Evolutionary conservation across 2,888 invertebrate genomes (phyloP).

Genomic region (Tenthredo mesomela): DNA sequence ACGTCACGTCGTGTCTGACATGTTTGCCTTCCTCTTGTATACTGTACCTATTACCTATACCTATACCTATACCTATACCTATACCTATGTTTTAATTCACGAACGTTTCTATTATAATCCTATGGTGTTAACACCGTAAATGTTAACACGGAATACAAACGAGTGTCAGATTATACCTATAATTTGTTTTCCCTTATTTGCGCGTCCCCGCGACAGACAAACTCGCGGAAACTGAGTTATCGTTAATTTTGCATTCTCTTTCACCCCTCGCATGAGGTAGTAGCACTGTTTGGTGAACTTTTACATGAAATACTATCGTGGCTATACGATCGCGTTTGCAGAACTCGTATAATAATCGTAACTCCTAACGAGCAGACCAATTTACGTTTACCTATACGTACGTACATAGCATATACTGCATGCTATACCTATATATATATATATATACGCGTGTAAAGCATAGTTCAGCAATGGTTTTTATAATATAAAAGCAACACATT

Average conservation of each 20-base stretch:
- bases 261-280: not conserved
- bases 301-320: constrained; percentile 29
- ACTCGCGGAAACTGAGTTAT: constrained; percentile 17
- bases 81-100: not conserved
- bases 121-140: constrained; percentile 1
- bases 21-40: not conserved
- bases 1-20: constrained; percentile 3
- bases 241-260: constrained; percentile 22
- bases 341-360: constrained; percentile 10
- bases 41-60: not conserved
- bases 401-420: not conserved
- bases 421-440: not conserved
- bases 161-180: constrained; percentile 17
- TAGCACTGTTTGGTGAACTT: not conserved
- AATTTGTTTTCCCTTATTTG: constrained; percentile 5
- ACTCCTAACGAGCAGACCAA: constrained; percentile 37
- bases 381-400: not conserved
- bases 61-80: too few relatives aligned
- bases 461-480: not conserved
- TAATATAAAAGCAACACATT: not conserved
- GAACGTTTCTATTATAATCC: constrained; percentile 3
- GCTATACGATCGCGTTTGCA: constrained; percentile 3
- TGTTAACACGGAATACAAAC: constrained; percentile 21
- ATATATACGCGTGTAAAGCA: not conserved
- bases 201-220: not conserved